Base-by-base conservation (phyloP, 2,888 invertebrate genomes). In the Drosophila subquinaria region DNA sequence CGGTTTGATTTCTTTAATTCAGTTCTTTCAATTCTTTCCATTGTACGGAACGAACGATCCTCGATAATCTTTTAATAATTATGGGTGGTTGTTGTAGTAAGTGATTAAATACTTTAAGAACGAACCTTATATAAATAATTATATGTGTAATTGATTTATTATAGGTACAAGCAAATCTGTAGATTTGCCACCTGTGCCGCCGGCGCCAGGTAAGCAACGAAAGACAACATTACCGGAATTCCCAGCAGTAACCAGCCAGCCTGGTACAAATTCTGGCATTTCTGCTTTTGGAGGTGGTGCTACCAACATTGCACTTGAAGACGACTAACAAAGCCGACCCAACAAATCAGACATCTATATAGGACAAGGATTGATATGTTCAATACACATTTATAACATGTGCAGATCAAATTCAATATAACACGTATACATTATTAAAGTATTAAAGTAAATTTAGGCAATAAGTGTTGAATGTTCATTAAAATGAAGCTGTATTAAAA, bases 21-120 rank as follows among this genome's bases (percentile, higher is more conserved):
- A 89, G 88, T 89, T 65, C 74, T 71, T 79, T 56, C 61, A 73
- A 79, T 76, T 61, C 80, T 69, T 76, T 84, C 47, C 66, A 60
- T 69, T 60, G 63, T 53, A 56, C 65, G 53, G 50, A 48, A 57
- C 51, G 9, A 38, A 20, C 55, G 42, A 60, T 27, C 10, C 35
- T 48, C 27, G 51, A 48, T 53, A 62, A 62, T 57, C 52, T 66
- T 27, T 57, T 13, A 40, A 55, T 43, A 43, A 77, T 51, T 62
- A 89, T 89, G 89, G 89, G 89, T 71, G 55, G 82, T 74, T 89
- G 89, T 75, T 90, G 55, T 40, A 80, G 89, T 89, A 76, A 89
- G 89, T 57, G 35, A 48, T 43, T 38, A 20, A 38, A 42, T 51
- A 45, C 48, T 17, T 15, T 36, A 45, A 20, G 5, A 30, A 15